A percentile compares a stretch with the other conserved stretches of the same genome.
Evolutionary conservation across 2,113 vertebrate species (phyloP).

Genomic region (Nyctereutes procyonoides): DNA sequence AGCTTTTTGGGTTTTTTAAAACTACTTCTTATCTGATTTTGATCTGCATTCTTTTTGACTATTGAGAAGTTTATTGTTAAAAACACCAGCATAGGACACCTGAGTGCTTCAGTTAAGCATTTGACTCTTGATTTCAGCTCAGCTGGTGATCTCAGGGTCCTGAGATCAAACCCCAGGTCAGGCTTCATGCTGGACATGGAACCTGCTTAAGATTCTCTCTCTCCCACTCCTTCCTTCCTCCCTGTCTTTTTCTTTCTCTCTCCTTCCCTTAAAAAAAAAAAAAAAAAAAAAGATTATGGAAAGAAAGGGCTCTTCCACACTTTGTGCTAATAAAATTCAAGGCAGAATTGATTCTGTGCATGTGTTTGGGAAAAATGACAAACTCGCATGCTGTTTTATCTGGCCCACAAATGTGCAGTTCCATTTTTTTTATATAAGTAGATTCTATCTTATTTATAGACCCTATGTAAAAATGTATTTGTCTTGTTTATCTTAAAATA

Average conservation of each 20-base stretch:
- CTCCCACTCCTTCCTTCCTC: neutral
- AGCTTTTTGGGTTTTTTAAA: neutral
- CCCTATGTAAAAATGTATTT: neutral
- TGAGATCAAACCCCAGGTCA: neutral
- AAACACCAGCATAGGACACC: neutral
- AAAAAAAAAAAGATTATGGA: neutral
- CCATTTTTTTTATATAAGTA: slow-evolving; percentile 11
- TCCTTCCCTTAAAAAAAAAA: too few relatives aligned
- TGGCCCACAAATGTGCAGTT: neutral
- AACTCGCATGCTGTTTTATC: slow-evolving; percentile 9
- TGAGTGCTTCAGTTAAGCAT: neutral
- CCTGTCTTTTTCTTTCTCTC: neutral
- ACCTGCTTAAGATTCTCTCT: neutral
- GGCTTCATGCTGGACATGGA: neutral
- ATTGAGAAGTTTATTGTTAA: slow-evolving; percentile 40
- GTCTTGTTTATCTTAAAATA: slow-evolving; percentile 36
- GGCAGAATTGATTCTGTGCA: neutral
- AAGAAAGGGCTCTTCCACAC: neutral
- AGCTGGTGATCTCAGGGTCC: neutral
- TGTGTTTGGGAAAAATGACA: slow-evolving; percentile 30
- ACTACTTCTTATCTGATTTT: slow-evolving; percentile 29
- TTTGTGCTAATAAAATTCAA: slow-evolving; percentile 47
- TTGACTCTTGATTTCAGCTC: neutral
- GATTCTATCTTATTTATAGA: slow-evolving; percentile 34
- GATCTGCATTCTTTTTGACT: slow-evolving; percentile 39